phyloP scores from a whole-genome alignment of 1,140 invertebrate species.

The Drosophila pachea region DNA sequence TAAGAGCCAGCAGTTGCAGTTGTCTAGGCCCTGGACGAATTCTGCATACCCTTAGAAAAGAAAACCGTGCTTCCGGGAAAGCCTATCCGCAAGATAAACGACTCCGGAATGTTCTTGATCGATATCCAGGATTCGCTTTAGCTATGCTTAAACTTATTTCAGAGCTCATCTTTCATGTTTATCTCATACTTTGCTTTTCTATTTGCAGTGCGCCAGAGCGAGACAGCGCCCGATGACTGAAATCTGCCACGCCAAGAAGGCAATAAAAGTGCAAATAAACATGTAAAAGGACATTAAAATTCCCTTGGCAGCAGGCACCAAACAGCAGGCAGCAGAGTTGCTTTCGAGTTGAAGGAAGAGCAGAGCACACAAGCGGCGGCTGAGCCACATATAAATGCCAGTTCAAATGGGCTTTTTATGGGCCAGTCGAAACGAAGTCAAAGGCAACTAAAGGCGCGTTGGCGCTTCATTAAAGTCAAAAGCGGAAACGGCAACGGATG shows the following conservation, averaged over 20 bases:
- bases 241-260: conserved; percentile 18
- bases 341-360: conserved; percentile 30
- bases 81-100: too few species aligned
- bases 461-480: conserved; percentile 72
- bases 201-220: conserved; percentile 31
- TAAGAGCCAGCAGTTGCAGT: conserved; percentile 14
- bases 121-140: not conserved
- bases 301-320: conserved; percentile 20
- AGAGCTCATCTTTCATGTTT: conserved; percentile 25
- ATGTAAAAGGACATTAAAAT: conserved; percentile 73
- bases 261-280: conserved; percentile 73
- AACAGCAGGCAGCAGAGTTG: conserved; percentile 30
- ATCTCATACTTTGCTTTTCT: conserved; percentile 11
- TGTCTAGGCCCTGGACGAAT: not conserved
- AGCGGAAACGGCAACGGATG: conserved; percentile 69
- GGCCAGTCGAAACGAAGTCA: conserved; percentile 31
- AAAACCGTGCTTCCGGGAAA: too few species aligned
- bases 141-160: conserved; percentile 1
- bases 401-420: conserved; percentile 70
- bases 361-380: conserved; percentile 7
- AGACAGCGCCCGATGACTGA: not conserved
- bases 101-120: too few species aligned
- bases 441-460: conserved; percentile 54
- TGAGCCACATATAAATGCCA: conserved; percentile 40
- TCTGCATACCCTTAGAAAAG: too few species aligned